Base-by-base conservation (phyloP, 1,140 invertebrate genomes). In the Conopomorpha cramerella region DNA sequence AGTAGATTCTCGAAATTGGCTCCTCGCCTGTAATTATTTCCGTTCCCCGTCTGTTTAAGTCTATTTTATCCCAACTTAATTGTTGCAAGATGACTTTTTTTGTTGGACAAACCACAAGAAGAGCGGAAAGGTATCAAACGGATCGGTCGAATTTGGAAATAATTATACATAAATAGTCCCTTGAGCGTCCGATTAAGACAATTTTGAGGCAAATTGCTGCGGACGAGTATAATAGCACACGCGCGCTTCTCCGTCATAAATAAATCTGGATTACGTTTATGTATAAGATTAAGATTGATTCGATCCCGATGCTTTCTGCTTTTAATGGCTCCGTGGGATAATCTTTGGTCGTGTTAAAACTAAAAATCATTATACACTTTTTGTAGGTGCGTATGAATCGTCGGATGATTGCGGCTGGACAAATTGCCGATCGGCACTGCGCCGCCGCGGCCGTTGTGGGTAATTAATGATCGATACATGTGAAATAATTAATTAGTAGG, bases 161-260 rank as follows among this genome's bases (percentile, higher is more conserved):
- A 76, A 76, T 76, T 76, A 76, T 76, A 76, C 64, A 73, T 76
- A 76, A 76, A 76, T 76, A 76, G 71, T 76, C 71, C 71, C 71
- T 76, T 76, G 71, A 76, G 71, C 71, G 71, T 59, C 52, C 68
- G 68, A 73, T 73, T 73, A 76, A 73, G 66, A 73, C 68, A 76
- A 73, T 76, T 76, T 71, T 67, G 63, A 71, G 52, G 68, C 62
- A 76, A 76, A 76, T 76, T 73, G 71, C 71, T 53, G 66, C 71
- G 68, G 71, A 76, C 71, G 71, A 66, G 60, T 47, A 76, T 76
- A 76, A 76, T 76, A 76, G 71, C 71, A 71, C 65, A 74, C 71
- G 64, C 46, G 43, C 58, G 52, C 59, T 51, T 30, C 58, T 60
- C 60, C 51, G 55, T 76, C 71, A 71, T 76, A 76, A 76, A 76